phyloP scores from a whole-genome alignment of 1,140 invertebrate genomes.

The Anoplophora glabripennis region DNA sequence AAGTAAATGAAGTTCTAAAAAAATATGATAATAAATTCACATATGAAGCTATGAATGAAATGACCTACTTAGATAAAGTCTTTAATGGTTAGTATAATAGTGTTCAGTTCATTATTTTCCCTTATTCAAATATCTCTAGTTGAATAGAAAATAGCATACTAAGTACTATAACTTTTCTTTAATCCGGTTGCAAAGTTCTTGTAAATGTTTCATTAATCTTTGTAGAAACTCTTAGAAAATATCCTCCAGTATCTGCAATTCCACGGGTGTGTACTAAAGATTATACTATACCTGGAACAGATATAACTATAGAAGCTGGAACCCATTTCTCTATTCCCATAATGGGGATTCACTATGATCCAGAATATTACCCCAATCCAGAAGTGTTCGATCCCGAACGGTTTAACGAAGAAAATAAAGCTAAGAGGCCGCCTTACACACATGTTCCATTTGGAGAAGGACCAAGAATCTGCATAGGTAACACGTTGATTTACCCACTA shows the following conservation, averaged over 20 bases:
- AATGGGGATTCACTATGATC: slow-evolving; percentile 52
- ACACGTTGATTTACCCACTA: no score
- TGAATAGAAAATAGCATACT: no score
- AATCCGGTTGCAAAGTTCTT: no score
- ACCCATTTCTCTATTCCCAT: slow-evolving; percentile 51
- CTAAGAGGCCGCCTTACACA: slow-evolving; percentile 43
- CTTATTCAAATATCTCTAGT: no score
- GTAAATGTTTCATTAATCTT: not conserved
- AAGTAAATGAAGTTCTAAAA: slow-evolving; percentile 53
- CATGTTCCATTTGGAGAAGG: slow-evolving; percentile 69
- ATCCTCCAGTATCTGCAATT: not conserved
- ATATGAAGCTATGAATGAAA: slow-evolving; percentile 54
- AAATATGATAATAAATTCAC: slow-evolving; percentile 50
- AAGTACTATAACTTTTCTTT: no score
- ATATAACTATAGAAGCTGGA: slow-evolving; percentile 50
- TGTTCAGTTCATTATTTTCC: no score
- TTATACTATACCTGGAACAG: slow-evolving; percentile 30
- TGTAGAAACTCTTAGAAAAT: not conserved
- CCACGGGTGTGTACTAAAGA: not conserved
- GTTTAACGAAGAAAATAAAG: slow-evolving; percentile 52
- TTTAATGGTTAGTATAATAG: slow-evolving; percentile 36
- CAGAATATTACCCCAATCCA: slow-evolving; percentile 59
- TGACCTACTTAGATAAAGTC: slow-evolving; percentile 56
- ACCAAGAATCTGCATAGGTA: slow-evolving; percentile 59
- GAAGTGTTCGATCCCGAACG: slow-evolving; percentile 62